A percentile compares a stretch with the other conserved stretches of the same genome.
Evolutionary conservation across 2,888 invertebrate genomes (phyloP).

Genomic region (Pedicia rivosa): DNA sequence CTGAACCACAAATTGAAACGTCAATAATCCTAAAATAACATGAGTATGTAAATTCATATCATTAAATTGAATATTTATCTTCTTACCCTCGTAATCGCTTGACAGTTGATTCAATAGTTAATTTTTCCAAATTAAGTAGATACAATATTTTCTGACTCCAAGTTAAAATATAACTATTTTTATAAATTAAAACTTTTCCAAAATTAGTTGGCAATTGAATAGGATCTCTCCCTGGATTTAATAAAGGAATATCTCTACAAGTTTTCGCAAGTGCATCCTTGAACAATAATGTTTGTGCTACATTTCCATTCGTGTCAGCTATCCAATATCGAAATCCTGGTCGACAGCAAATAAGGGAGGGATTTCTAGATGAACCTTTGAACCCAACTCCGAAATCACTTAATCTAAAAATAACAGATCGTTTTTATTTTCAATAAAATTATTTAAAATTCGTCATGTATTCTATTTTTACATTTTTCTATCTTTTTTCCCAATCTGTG

Average conservation of each 20-base stretch:
- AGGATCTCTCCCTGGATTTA: slow-evolving; percentile 40
- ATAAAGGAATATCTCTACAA: slow-evolving; percentile 46
- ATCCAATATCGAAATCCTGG: slow-evolving; percentile 77
- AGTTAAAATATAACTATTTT: slow-evolving; percentile 55
- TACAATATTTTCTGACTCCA: slow-evolving; percentile 54
- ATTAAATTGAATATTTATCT: too few species aligned
- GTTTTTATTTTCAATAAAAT: background rate
- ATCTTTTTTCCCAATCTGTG: slow-evolving; percentile 75
- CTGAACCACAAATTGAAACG: slow-evolving; percentile 29
- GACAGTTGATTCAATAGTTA: slow-evolving; percentile 48
- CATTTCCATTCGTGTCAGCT: slow-evolving; percentile 55
- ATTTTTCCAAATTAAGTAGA: slow-evolving; percentile 55
- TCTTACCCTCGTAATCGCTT: slow-evolving; percentile 34
- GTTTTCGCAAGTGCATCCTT: slow-evolving; percentile 41
- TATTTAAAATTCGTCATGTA: background rate
- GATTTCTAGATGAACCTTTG: slow-evolving; percentile 21
- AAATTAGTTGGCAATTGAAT: slow-evolving; percentile 31
- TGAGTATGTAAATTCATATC: too few species aligned
- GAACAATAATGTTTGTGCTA: slow-evolving; percentile 71
- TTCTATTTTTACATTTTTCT: slow-evolving; percentile 48
- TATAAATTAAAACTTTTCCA: slow-evolving; percentile 46
- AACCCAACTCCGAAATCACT: slow-evolving; percentile 49
- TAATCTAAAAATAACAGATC: slow-evolving; percentile 26
- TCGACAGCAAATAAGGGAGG: slow-evolving; percentile 50
- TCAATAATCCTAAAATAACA: slow-evolving; percentile 22